These are phyloP conservation scores for Cynodonichthys magdalenae DNA, from an alignment of 2,797 vertebrate species.

Conservation along the genomic window DNA sequence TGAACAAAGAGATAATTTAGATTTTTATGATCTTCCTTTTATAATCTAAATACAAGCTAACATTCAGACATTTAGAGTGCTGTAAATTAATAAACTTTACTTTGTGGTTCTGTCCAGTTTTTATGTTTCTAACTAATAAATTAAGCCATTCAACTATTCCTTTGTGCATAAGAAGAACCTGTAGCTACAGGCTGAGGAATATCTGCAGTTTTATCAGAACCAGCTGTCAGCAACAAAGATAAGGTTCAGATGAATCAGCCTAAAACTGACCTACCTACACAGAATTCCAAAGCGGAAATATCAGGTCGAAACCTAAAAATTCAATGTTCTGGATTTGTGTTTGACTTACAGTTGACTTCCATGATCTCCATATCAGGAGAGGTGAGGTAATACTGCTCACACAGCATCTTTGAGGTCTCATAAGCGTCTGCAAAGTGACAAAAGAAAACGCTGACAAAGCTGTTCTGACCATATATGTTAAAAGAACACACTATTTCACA, in stretches of 20 bases:
- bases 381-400: constrained; percentile 96
- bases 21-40: no score
- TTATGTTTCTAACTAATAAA: not conserved
- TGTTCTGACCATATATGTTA: no score
- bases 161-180: not conserved
- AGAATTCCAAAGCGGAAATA: constrained; percentile 5
- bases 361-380: constrained; percentile 92
- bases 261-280: not conserved
- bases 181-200: constrained; percentile 4
- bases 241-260: not conserved
- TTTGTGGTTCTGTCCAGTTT: not conserved
- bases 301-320: constrained; percentile 1
- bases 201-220: constrained; percentile 11
- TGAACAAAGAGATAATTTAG: no score
- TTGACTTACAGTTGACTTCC: constrained; percentile 90
- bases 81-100: no score
- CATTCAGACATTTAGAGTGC: no score
- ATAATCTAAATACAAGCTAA: no score
- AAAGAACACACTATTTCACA: not conserved
- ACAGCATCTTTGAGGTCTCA: constrained; percentile 92
- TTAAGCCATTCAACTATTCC: not conserved
- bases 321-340: not conserved
- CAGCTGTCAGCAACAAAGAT: constrained; percentile 27
- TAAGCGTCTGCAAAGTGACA: constrained; percentile 87
- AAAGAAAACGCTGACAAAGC: not conserved